Evolutionary conservation across 1,140 invertebrate genomes (phyloP).

Genomic region (Scaptomyza pallida): DNA sequence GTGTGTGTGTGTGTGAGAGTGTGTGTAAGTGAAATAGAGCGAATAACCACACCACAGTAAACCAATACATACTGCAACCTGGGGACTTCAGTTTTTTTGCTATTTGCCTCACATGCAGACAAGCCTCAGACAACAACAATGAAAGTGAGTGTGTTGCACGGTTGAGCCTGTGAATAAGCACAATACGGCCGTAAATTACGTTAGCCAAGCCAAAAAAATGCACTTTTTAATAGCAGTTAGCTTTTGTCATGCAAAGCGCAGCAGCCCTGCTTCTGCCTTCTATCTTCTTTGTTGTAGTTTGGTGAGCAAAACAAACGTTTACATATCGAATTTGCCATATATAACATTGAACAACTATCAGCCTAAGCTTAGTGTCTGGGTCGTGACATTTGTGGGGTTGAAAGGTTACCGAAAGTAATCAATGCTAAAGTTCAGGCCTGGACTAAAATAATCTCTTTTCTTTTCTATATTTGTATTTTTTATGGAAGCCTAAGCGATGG

Average conservation of each 20-base stretch:
- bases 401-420: not conserved
- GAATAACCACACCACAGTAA: constrained; percentile 63
- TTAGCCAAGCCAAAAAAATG: constrained; percentile 28
- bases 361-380: not conserved
- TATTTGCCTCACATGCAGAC: constrained; percentile 44
- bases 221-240: constrained; percentile 59
- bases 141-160: constrained; percentile 10
- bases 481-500: constrained; percentile 5
- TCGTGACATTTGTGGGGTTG: constrained; percentile 7
- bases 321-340: constrained; percentile 51
- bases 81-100: constrained; percentile 16
- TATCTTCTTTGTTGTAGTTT: constrained; percentile 38
- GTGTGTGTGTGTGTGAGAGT: constrained; percentile 16
- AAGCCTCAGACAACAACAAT: constrained; percentile 50
- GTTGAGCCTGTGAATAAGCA: constrained; percentile 35
- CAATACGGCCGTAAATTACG: constrained; percentile 72
- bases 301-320: constrained; percentile 36
- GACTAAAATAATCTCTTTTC: not conserved
- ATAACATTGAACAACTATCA: constrained; percentile 14
- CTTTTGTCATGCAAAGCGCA: constrained; percentile 59
- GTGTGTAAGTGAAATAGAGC: constrained; percentile 58
- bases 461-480: no score
- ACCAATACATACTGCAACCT: constrained; percentile 50
- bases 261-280: constrained; percentile 17
- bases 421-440: not conserved